Evolutionary conservation across 2,797 vertebrate species (phyloP), one percentile per base, ranked within the genome.

Genomic region (Channallabes apus): DNA sequence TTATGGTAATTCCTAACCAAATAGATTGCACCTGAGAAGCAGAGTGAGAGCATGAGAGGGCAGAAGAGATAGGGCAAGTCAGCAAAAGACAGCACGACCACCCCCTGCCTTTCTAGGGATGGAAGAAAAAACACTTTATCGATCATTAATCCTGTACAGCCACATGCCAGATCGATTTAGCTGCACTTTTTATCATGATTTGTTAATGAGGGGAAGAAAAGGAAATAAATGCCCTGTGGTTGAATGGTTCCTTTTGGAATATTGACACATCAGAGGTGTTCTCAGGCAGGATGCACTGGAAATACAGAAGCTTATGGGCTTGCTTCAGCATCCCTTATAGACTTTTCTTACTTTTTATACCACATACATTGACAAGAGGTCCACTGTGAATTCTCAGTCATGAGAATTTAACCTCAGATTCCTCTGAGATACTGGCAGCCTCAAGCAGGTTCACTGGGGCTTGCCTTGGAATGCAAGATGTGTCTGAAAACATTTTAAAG

Each of bases 21-120:
- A 94, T 91, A 92, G 91, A 95, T 90, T 90, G 85, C 91, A 93
- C 90, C 93, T 92, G 90, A 91, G 91, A 91, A 88, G 84, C 75
- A 90, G 62, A 85, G 58, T 32, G 17, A 79, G 80, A 58, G 27
- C 12, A 27, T 6, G 73, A 83, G 18, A 87, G 51, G 84, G 22
- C 73, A 75, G 56, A 61, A 85, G 65, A 80, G 54, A 82, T 20
- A 61, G 20, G 38, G 51, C 72, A 64, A 54, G 54, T 24, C 46
- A 84, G 51, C 56, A 29, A 81, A 80, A 84, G 59, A 79, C 69
- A 64, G 11, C 12, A 71, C 15, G 29, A 35, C 41, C 38, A 46
- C n/a, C 41, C 17, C 9, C 8, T 67, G 20, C 27, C 17, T 56
- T 76, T 3, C 35, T 46, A 24, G 22, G 11, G 41, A 22, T 77